These are phyloP conservation scores for Nudaria mundana DNA, from an alignment of 2,888 invertebrate species.

Conservation along the genomic window DNA sequence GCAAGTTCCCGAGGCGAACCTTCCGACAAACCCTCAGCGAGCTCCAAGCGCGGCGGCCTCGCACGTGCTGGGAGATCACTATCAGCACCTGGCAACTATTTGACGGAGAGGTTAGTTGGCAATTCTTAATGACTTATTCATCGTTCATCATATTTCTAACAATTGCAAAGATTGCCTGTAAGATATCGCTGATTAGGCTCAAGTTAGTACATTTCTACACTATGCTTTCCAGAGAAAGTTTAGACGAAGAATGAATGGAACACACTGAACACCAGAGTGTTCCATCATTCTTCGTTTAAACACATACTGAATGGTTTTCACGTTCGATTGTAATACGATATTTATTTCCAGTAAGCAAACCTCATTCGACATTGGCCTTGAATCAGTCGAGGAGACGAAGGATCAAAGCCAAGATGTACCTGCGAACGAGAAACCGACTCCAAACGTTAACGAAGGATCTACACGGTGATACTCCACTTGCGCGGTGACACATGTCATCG, in stretches of 20 bases:
- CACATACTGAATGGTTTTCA: too few species aligned
- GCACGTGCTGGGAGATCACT: conserved; percentile 65
- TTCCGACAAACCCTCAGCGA: conserved; percentile 20
- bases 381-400: conserved; percentile 62
- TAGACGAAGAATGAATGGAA: too few species aligned
- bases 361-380: conserved; percentile 67
- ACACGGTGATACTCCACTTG: conserved; percentile 38
- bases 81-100: conserved; percentile 70
- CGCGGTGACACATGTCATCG: conserved; percentile 30
- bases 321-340: too few species aligned
- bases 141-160: too few species aligned
- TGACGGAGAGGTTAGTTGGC: conserved; percentile 61
- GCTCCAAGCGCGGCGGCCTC: conserved; percentile 38
- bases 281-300: too few species aligned
- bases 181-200: too few species aligned
- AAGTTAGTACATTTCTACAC: too few species aligned
- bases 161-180: too few species aligned
- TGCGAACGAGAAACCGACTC: conserved; percentile 26
- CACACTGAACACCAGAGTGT: too few species aligned
- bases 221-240: too few species aligned
- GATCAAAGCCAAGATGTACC: conserved; percentile 46
- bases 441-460: conserved; percentile 4
- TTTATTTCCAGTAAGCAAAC: conserved; percentile 48
- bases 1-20: conserved; percentile 23
- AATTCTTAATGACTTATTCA: too few species aligned